Conservation (phyloP, 2,797 vertebrate genomes). For the Pipistrellus nathusii region DNA sequence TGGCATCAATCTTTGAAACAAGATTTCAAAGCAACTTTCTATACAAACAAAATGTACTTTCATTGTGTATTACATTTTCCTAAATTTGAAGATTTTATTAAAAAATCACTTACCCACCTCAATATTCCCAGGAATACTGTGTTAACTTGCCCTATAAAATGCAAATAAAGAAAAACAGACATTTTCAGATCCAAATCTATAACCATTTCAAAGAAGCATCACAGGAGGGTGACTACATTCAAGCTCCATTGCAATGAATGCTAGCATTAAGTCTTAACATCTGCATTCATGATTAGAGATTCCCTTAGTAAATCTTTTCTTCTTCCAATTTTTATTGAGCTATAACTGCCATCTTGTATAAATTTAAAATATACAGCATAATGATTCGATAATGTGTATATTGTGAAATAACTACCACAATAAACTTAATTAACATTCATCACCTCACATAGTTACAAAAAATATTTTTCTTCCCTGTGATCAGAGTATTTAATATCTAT, state of each 20-base stretch:
- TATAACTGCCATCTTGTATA: background rate
- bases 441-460: background rate
- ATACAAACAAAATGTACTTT: constrained; percentile 9
- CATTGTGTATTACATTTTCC: background rate
- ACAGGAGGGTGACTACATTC: background rate
- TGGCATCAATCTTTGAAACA: constrained; percentile 1
- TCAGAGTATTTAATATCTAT: background rate
- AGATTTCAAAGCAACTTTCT: background rate
- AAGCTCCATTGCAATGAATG: background rate
- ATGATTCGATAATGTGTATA: background rate
- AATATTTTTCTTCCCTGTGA: background rate
- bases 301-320: background rate
- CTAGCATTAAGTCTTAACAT: background rate
- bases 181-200: background rate
- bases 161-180: background rate
- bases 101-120: background rate
- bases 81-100: background rate
- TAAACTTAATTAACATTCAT: background rate
- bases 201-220: background rate
- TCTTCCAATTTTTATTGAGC: background rate
- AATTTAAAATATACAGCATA: background rate
- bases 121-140: background rate
- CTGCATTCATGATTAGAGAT: background rate
- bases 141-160: background rate
- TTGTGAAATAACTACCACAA: background rate